phyloP scores from a whole-genome alignment of 1,140 invertebrate genomes.

The Mya arenaria region DNA sequence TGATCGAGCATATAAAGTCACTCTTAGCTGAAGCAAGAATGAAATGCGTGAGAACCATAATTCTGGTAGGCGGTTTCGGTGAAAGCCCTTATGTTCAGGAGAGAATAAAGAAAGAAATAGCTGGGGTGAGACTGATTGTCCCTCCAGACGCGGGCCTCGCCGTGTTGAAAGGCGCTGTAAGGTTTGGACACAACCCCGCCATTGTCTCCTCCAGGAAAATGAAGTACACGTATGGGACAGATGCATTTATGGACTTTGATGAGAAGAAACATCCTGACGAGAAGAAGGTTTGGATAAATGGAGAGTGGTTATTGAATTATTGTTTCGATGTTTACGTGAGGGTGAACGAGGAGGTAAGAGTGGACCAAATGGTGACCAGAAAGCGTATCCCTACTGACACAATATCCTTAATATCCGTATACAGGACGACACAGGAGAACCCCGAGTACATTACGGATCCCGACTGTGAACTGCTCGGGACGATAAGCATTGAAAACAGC shows the following conservation, averaged over 20 bases:
- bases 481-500: background rate
- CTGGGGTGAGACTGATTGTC: slow-evolving; percentile 36
- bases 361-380: background rate
- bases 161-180: slow-evolving; percentile 59
- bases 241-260: slow-evolving; percentile 27
- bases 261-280: slow-evolving; percentile 3
- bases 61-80: slow-evolving; percentile 61
- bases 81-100: slow-evolving; percentile 54
- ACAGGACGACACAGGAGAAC: background rate
- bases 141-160: slow-evolving; percentile 56
- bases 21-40: slow-evolving; percentile 22
- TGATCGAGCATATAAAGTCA: slow-evolving; percentile 22
- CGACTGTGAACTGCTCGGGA: background rate
- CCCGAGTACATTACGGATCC: background rate
- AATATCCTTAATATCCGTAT: background rate
- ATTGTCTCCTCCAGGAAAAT: slow-evolving; percentile 21
- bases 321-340: background rate
- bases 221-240: slow-evolving; percentile 53
- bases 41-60: slow-evolving; percentile 11
- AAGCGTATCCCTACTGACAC: background rate
- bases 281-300: background rate
- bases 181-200: slow-evolving; percentile 53
- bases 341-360: background rate
- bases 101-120: slow-evolving; percentile 23
- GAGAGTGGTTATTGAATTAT: background rate